These are phyloP conservation scores for Phania funesta DNA, from an alignment of 2,888 invertebrate species.

Conservation along the genomic window DNA sequence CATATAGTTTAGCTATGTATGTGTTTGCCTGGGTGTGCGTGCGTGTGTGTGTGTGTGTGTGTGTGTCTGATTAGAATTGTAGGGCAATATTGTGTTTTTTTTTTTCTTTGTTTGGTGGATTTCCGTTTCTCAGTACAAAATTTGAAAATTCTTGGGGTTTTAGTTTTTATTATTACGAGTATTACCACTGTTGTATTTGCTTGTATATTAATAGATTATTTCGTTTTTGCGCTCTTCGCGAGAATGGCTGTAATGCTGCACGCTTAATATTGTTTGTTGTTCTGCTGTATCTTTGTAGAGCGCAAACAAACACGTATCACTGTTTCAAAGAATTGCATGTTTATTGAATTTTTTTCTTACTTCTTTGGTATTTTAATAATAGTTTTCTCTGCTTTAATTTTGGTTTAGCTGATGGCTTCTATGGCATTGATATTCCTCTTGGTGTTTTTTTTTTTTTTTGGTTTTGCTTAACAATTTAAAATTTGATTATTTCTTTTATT, in stretches of 20 bases:
- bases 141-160: conserved; percentile 46
- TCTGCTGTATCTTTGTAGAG: neutral
- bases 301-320: conserved; percentile 39
- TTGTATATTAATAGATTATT: conserved; percentile 22
- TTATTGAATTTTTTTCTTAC: conserved; percentile 17
- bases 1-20: neutral
- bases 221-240: neutral
- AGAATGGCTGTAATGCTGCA: neutral
- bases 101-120: neutral
- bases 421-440: neutral
- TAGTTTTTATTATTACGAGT: conserved; percentile 38
- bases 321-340: conserved; percentile 22
- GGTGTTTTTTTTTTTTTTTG: neutral
- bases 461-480: conserved; percentile 26
- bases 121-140: conserved; percentile 1
- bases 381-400: neutral
- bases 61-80: neutral
- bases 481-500: conserved; percentile 21
- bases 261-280: neutral
- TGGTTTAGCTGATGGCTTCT: neutral
- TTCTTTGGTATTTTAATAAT: neutral
- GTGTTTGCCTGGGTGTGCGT: neutral
- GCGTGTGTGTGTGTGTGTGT: neutral
- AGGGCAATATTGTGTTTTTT: conserved; percentile 13
- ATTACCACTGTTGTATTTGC: conserved; percentile 10